Percentiles rank a stretch among this genome's conserved stretches.
Evolutionary conservation across 1,140 invertebrate species (phyloP).

Genomic region (Subanguina moxae): DNA sequence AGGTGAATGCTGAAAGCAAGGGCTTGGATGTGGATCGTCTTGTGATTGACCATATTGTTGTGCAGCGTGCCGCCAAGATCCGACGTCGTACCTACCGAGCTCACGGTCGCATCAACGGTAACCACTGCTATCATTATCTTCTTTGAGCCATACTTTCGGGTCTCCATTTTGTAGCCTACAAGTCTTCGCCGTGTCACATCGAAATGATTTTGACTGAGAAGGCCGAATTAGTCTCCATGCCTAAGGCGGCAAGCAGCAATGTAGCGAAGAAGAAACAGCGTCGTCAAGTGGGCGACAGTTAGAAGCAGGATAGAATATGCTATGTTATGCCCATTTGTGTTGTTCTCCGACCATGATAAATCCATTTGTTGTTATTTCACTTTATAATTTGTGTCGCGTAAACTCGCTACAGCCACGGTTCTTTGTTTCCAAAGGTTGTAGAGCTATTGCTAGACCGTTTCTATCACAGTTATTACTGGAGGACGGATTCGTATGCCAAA

Average conservation of each 20-base stretch:
- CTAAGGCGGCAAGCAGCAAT: constrained; percentile 75
- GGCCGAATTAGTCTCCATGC: constrained; percentile 85
- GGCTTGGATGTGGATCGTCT: constrained; percentile 93
- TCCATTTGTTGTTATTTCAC: no score
- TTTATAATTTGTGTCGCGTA: no score
- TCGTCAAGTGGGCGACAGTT: constrained; percentile 35
- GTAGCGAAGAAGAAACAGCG: constrained; percentile 74
- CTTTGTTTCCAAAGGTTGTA: no score
- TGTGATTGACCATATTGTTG: constrained; percentile 95
- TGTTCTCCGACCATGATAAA: no score
- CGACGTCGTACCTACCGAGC: constrained; percentile 95
- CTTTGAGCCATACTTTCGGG: neutral
- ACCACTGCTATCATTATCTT: constrained; percentile 61
- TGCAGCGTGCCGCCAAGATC: constrained; percentile 92
- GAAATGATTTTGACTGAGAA: constrained; percentile 93
- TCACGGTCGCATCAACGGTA: constrained; percentile 96
- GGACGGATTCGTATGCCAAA: no score
- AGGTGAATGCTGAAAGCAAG: constrained; percentile 91
- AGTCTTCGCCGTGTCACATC: constrained; percentile 98
- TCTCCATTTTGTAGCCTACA: constrained; percentile 73
- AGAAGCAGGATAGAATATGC: no score
- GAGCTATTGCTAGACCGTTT: no score
- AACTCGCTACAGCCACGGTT: no score
- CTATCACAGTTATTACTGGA: no score
- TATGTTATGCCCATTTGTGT: no score